Percentiles rank a stretch among this genome's conserved stretches.
phyloP scores from a whole-genome alignment of 2,113 vertebrate species.

The Gymnorhina tibicen region DNA sequence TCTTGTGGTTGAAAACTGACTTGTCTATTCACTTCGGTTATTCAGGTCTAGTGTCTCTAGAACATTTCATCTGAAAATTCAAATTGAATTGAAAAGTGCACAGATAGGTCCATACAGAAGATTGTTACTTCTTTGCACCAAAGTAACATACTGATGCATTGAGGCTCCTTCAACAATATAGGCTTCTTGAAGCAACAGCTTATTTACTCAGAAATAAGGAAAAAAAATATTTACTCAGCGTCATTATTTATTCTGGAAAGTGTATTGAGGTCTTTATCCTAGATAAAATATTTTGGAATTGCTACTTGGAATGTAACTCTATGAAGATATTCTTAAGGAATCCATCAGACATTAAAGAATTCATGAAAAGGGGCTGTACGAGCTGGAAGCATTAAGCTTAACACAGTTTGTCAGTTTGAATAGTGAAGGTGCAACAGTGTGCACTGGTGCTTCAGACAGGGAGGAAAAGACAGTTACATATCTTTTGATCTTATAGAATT shows the following conservation, averaged over 20 bases:
- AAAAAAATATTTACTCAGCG: neutral
- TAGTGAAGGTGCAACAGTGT: neutral
- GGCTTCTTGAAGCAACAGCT: neutral
- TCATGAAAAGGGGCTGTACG: neutral
- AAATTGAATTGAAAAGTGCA: neutral
- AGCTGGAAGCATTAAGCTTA: neutral
- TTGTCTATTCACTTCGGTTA: neutral
- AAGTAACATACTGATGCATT: neutral
- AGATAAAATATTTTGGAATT: neutral
- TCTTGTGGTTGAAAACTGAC: neutral
- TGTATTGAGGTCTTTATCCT: neutral
- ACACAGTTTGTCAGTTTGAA: neutral
- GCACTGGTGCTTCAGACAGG: neutral
- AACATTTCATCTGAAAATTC: neutral
- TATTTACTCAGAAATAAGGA: neutral
- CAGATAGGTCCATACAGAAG: neutral
- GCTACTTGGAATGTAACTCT: neutral
- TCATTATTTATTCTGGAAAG: neutral
- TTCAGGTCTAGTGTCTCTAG: neutral
- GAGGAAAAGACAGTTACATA: neutral
- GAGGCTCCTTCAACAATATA: neutral
- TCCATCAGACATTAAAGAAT: neutral
- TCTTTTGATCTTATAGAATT: neutral
- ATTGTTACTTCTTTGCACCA: neutral
- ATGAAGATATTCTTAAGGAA: neutral